Evolutionary conservation across 1,140 invertebrate genomes (phyloP).

Genomic region (Monomorium pharaonis): DNA sequence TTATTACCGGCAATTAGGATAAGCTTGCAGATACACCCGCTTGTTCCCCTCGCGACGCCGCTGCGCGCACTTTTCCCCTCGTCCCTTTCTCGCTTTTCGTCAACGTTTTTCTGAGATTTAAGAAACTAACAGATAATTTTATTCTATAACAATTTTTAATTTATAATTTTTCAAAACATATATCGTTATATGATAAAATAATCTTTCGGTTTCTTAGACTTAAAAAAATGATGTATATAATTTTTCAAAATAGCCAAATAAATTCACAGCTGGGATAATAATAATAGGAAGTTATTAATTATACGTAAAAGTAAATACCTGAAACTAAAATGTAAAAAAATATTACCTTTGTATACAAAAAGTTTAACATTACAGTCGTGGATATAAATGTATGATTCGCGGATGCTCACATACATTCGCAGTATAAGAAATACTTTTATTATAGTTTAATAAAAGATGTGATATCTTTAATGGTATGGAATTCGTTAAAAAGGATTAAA

Average conservation of each 20-base stretch:
- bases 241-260: not conserved
- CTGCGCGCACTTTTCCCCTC: not conserved
- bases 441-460: not conserved
- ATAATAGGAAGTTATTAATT: not conserved
- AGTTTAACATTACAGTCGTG: not conserved
- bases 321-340: not conserved
- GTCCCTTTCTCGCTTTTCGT: not conserved
- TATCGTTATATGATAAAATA: too few relatives aligned
- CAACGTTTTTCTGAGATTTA: not conserved
- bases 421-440: not conserved
- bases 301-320: not conserved
- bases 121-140: not conserved
- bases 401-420: too few relatives aligned
- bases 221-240: too few relatives aligned
- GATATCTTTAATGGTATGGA: not conserved
- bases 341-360: not conserved
- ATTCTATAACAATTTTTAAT: not conserved
- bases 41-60: not conserved
- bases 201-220: too few relatives aligned
- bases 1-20: constrained; percentile 78
- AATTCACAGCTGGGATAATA: not conserved
- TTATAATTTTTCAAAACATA: too few relatives aligned
- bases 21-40: constrained; percentile 62
- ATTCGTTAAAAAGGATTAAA: not conserved
- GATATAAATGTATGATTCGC: not conserved